Evolutionary conservation across 1,140 invertebrate genomes (phyloP), one percentile per base, ranked within the genome.

Genomic region (Neodiprion lecontei): DNA sequence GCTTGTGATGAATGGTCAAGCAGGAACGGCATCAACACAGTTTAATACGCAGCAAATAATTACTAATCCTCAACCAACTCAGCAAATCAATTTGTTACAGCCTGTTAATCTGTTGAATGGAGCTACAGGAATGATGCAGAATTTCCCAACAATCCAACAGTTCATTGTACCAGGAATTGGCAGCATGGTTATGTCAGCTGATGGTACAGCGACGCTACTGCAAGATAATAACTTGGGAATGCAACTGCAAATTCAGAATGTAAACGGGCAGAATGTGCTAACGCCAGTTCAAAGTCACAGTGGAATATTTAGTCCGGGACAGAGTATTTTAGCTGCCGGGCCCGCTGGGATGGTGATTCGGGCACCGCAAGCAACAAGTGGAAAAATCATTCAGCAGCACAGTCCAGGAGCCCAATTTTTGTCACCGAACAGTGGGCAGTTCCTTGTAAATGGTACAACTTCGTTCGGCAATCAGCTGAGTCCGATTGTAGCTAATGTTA

Each of bases 131-230:
- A 91, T 95, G 74, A 92, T 95, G 67, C 93, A 94, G 76, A 95
- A 95, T 83, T 93, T 95, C 81, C 93, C 93, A 0, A 91, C 93
- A 0, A 94, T 95, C 72, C 95, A 96, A 80, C 95, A 96, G 80
- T 93, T 96, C 79, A 93, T 96, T 69, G 92, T 96, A 68, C 95
- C 95, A 5, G 94, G 95, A 78, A 84, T 95, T 1, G 94, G 94
- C 1, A 90, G 95, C 76, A 91, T 96, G 91, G 91, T 95, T 68
- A 92, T 92, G 93, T 91, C 94, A 28, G 91, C 93, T 47, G 91
- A 94, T 79, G 92, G 91, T 1, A 93, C 93, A 1, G 91, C 93
- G 0, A 90, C 90, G 0, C 87, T 94, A 21, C 84, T 94, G 5
- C 92, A 93, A 81, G 92, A 93, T 73, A 91, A 90, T 0, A 91